Base-by-base conservation (phyloP, 2,113 vertebrate genomes). In the Strix uralensis region DNA sequence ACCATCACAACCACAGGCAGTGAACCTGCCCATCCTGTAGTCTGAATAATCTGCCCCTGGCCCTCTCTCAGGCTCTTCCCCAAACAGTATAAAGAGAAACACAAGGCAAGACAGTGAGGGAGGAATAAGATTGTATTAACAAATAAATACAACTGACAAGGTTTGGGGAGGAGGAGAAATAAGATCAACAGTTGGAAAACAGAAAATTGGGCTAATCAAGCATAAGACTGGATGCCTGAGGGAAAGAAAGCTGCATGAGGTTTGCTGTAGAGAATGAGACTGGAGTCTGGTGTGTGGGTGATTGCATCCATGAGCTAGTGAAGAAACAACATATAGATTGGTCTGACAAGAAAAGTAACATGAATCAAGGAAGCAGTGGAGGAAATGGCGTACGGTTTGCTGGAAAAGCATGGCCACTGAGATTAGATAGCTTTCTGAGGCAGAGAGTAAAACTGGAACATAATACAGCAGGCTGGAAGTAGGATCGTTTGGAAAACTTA, bases 121-220 rank as follows among this genome's bases (percentile, higher is more conserved):
- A 72, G 58, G 58, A 93, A 55, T 72, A 79, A 51, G 27, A 42
- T 15, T n/a, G 18, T 27, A 40, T 86, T 82, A 88, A 77, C 12
- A 11, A 94, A 91, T 46, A 75, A 85, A 78, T 42, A 47, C 4
- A 75, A 49, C 22, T 42, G 44, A 57, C 40, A 75, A 13, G 40
- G 10, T 70, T 5, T 52, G 23, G 5, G 38, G 20, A 79, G 27
- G n/a, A 75, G 38, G 27, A 86, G 38, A 78, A 59, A n/a, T 51
- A 34, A 22, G 32, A 79, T 57, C 0, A 0, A 57, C 34, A 69
- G 38, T 25, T 0, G 1, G 62, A 92, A 95, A 93, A 80, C 4
- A 58, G 62, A 94, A 92, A 86, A 88, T 22, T 77, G 30, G 32
- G 30, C 29, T 95, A 79, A 79, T 75, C 52, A 72, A 65, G 38